A percentile compares a stretch with the other conserved stretches of the same genome.
These are phyloP conservation scores for Ptychoptera contaminata DNA, from an alignment of 2,888 invertebrate genomes.

Conservation along the genomic window DNA sequence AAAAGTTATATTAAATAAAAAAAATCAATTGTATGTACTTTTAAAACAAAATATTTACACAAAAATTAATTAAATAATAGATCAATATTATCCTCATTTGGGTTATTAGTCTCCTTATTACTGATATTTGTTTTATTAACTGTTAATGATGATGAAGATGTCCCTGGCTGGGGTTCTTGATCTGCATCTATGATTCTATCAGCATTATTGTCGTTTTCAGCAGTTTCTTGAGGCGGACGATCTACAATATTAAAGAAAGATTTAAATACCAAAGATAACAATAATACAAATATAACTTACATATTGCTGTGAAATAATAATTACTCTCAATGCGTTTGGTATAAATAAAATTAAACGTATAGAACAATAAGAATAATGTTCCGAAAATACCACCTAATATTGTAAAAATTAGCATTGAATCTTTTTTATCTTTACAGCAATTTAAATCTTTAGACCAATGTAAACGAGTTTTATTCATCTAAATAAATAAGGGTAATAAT, in stretches of 20 bases:
- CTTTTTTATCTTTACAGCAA: conserved; percentile 6
- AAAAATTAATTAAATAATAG: background rate
- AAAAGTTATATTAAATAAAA: no score
- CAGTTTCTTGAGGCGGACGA: no score
- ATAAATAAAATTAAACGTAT: background rate
- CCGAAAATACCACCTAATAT: background rate
- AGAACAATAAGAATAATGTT: background rate
- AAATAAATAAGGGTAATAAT: no score
- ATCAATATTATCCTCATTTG: background rate
- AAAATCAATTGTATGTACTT: no score
- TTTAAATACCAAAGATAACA: background rate
- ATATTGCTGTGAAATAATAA: conserved; percentile 1
- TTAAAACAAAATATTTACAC: no score
- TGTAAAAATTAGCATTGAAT: background rate
- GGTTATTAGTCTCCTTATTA: no score
- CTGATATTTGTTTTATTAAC: no score
- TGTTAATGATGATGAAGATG: no score
- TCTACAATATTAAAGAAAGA: background rate
- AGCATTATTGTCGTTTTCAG: no score
- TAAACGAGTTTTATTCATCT: conserved; percentile 11
- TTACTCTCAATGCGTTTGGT: background rate
- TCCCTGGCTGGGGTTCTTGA: no score
- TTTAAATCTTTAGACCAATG: conserved; percentile 10
- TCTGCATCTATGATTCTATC: no score
- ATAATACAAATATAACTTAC: background rate